Percentiles rank a stretch among this genome's conserved stretches.
Conservation (phyloP, 2,113 vertebrate species). For the Eleginops maclovinus region DNA sequence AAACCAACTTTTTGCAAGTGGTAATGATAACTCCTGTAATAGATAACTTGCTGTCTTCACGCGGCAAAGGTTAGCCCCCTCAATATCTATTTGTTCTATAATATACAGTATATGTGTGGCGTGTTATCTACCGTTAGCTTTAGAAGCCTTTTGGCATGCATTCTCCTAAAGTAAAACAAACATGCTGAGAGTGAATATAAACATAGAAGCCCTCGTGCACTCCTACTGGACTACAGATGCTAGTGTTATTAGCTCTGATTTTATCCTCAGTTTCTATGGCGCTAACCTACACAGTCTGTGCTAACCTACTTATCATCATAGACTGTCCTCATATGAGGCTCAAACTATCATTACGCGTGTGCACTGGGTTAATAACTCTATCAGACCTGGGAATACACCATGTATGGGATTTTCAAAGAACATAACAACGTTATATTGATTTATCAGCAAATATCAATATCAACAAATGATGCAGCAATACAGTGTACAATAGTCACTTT, state of each 20-base stretch:
- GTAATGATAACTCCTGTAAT: neutral
- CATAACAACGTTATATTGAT: neutral
- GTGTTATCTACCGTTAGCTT: too few species aligned
- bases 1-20: neutral
- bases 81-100: fast-evolving
- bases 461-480: neutral
- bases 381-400: neutral
- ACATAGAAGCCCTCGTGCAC: neutral
- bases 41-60: neutral
- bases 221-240: neutral
- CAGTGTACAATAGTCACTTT: neutral
- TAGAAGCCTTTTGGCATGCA: neutral
- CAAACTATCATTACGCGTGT: neutral
- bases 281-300: too few species aligned
- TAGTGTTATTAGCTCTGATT: neutral
- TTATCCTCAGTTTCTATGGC: neutral
- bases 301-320: neutral
- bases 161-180: neutral
- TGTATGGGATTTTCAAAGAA: neutral
- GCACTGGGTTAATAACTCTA: neutral
- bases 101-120: too few species aligned
- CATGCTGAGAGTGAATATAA: neutral
- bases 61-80: neutral
- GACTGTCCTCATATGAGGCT: neutral
- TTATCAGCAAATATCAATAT: neutral